Evolutionary conservation across 1,140 invertebrate species (phyloP).

Genomic region (Tachypleus tridentatus): DNA sequence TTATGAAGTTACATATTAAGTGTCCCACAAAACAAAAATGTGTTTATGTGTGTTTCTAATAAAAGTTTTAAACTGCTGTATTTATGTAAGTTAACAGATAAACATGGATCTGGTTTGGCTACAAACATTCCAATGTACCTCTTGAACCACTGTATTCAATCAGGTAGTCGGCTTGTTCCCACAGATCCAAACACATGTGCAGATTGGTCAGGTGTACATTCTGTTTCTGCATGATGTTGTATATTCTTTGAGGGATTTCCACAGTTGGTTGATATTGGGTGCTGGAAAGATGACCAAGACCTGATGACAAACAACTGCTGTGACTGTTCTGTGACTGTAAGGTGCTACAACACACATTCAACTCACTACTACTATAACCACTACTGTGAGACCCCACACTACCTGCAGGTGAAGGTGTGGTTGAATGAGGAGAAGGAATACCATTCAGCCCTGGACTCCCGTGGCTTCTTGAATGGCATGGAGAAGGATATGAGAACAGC

Average conservation of each 20-base stretch:
- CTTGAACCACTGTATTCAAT: slow-evolving; percentile 51
- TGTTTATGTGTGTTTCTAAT: too few species aligned
- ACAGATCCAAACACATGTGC: slow-evolving; percentile 55
- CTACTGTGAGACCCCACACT: slow-evolving; percentile 61
- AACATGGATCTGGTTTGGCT: too few species aligned
- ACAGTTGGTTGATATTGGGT: slow-evolving; percentile 25
- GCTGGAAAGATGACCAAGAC: too few species aligned
- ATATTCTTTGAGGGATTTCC: slow-evolving; percentile 37
- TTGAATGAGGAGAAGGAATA: slow-evolving; percentile 58
- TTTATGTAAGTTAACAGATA: too few species aligned
- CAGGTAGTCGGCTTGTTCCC: slow-evolving; percentile 60
- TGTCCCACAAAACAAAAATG: too few species aligned
- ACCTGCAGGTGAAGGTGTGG: slow-evolving; percentile 69
- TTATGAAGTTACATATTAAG: too few species aligned
- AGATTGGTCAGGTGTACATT: slow-evolving; percentile 50
- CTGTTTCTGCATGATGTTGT: slow-evolving; percentile 53
- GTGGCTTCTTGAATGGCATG: slow-evolving; percentile 1
- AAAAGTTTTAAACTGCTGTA: too few species aligned
- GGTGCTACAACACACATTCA: slow-evolving; percentile 19
- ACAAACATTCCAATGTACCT: slow-evolving; percentile 39
- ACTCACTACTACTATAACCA: slow-evolving; percentile 49
- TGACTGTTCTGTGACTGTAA: slow-evolving; percentile 14
- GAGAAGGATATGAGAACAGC: neutral
- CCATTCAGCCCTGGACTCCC: neutral
- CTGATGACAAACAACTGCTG: too few species aligned